phyloP scores from a whole-genome alignment of 1,140 invertebrate genomes.

The Brachionus rubens region DNA sequence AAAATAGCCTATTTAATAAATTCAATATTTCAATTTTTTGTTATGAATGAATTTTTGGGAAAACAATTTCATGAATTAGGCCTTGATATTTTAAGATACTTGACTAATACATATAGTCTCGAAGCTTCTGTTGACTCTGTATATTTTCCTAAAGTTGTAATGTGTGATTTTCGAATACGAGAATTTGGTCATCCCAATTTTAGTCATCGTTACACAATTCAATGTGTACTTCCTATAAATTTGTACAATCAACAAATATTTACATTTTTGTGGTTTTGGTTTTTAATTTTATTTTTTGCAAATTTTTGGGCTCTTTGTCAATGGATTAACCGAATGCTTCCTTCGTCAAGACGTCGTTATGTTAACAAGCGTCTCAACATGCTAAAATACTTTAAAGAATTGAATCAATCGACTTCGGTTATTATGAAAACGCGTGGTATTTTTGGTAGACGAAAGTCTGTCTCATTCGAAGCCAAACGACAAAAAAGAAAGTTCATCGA shows the following conservation, averaged over 20 bases:
- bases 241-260: conserved; percentile 61
- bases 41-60: conserved; percentile 43
- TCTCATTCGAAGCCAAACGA: conserved; percentile 6
- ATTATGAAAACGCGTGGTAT: background rate
- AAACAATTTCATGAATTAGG: conserved; percentile 44
- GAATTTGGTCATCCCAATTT: conserved; percentile 47
- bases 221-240: conserved; percentile 58
- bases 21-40: conserved; percentile 43
- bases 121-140: conserved; percentile 22
- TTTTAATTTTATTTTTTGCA: conserved; percentile 52
- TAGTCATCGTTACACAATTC: conserved; percentile 54
- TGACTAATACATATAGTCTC: conserved; percentile 38
- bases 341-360: conserved; percentile 1
- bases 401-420: background rate
- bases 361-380: conserved; percentile 42
- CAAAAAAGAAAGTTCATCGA: conserved; percentile 29
- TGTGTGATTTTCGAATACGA: conserved; percentile 45
- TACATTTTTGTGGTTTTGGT: conserved; percentile 60
- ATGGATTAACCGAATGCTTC: conserved; percentile 43
- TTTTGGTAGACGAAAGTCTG: background rate
- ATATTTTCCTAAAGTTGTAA: conserved; percentile 44
- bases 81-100: conserved; percentile 24
- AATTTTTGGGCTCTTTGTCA: conserved; percentile 28
- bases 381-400: conserved; percentile 36
- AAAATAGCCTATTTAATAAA: conserved; percentile 38